Conservation (phyloP, 2,888 invertebrate species). For the Strigamia maritima region DNA sequence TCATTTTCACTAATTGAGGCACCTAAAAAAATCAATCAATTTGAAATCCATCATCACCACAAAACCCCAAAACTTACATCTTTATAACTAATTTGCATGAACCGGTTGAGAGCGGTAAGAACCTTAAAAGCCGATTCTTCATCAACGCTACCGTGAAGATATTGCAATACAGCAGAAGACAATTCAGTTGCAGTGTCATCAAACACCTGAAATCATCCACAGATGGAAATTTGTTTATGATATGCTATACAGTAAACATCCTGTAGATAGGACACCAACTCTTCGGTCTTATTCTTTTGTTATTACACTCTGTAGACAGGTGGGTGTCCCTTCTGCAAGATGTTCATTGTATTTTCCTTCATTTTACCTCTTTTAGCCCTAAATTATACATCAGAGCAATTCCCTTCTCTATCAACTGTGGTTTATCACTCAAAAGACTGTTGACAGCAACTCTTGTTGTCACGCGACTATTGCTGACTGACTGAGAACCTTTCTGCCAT, state of each 20-base stretch:
- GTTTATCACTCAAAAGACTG: conserved; percentile 69
- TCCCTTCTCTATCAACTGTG: conserved; percentile 72
- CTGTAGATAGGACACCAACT: too few relatives aligned
- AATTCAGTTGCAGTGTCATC: conserved; percentile 90
- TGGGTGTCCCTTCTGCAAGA: too few relatives aligned
- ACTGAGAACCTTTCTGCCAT: conserved; percentile 68
- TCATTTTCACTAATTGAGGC: conserved; percentile 83
- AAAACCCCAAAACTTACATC: conserved; percentile 55
- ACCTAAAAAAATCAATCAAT: conserved; percentile 50
- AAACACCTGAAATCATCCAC: conserved; percentile 67
- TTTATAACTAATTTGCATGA: conserved; percentile 69
- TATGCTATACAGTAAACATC: too few relatives aligned
- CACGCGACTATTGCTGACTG: conserved; percentile 80
- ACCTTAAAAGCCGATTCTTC: conserved; percentile 77
- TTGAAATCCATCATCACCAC: neutral
- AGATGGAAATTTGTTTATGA: too few relatives aligned
- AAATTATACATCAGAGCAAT: conserved; percentile 85
- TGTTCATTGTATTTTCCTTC: too few relatives aligned
- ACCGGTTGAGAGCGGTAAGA: conserved; percentile 71
- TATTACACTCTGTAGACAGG: too few relatives aligned
- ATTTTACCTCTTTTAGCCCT: conserved; percentile 86
- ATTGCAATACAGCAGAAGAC: conserved; percentile 85
- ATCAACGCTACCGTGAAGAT: conserved; percentile 68
- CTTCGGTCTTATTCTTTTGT: too few relatives aligned
- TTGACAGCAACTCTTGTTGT: conserved; percentile 79